Conservation (phyloP, 2,113 vertebrate species). For the Penelope pileata region DNA sequence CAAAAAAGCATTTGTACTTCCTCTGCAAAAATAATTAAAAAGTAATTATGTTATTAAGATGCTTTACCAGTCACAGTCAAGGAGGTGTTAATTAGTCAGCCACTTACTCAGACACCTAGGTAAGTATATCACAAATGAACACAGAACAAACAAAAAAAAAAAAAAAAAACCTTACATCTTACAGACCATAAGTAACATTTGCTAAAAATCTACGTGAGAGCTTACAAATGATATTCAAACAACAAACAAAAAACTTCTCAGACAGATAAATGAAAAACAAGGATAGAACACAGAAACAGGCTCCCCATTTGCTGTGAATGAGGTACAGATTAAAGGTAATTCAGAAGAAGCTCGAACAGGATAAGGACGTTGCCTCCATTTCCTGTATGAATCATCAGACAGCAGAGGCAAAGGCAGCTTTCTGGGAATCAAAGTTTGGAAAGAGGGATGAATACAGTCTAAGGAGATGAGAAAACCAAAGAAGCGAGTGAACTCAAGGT, state of each 20-base stretch:
- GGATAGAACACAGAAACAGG: background rate
- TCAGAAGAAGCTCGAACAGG: background rate
- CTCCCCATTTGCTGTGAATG: background rate
- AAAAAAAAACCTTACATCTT: background rate
- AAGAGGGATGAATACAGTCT: background rate
- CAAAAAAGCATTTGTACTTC: background rate
- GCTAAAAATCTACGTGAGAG: background rate
- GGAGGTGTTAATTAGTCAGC: conserved; percentile 1
- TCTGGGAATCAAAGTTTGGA: background rate
- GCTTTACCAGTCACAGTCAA: background rate
- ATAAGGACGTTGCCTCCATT: background rate
- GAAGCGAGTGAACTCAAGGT: background rate
- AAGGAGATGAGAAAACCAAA: background rate
- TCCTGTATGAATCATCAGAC: background rate
- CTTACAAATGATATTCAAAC: background rate
- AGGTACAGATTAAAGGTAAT: background rate
- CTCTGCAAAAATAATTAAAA: background rate
- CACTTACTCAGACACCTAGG: background rate
- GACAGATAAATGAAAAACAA: background rate
- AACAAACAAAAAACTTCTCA: background rate
- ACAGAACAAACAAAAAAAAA: background rate
- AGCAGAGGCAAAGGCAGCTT: background rate
- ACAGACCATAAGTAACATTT: background rate
- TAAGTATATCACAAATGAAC: background rate
- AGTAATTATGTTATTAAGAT: conserved; percentile 24